A percentile compares a stretch with the other conserved stretches of the same genome.
These are phyloP conservation scores for Urocynchramus pylzowi DNA, from an alignment of 2,113 vertebrate genomes.

Conservation along the genomic window DNA sequence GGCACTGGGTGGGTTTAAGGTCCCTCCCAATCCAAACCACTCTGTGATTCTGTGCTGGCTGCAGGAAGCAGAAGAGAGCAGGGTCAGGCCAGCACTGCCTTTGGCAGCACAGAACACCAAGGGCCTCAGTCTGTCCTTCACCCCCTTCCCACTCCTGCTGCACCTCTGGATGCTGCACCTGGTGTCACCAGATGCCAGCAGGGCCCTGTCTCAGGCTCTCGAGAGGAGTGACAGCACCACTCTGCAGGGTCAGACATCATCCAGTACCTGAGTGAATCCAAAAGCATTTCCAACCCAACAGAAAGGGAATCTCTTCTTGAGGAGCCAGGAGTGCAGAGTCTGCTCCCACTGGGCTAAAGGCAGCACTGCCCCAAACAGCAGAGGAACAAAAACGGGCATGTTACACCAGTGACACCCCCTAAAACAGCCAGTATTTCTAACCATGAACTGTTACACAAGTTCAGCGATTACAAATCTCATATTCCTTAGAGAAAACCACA, in stretches of 20 bases:
- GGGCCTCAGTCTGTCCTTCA: neutral
- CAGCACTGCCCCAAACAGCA: neutral
- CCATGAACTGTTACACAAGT: neutral
- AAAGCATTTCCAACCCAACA: neutral
- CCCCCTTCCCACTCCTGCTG: neutral
- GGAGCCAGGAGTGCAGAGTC: neutral
- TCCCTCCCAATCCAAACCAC: neutral
- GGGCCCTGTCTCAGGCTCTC: neutral
- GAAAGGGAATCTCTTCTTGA: neutral
- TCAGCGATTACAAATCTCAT: neutral
- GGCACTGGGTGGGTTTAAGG: neutral
- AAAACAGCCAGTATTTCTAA: neutral
- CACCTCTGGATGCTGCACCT: neutral
- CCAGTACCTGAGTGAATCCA: neutral
- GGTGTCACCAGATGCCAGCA: neutral
- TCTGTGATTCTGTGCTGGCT: neutral
- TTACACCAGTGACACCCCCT: neutral
- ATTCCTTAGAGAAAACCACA: neutral
- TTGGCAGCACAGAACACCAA: fast-evolving
- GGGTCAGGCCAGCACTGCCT: neutral
- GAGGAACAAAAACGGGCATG: neutral
- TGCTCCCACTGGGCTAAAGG: neutral
- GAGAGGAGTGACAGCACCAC: fast-evolving
- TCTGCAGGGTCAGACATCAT: neutral
- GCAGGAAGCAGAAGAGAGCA: neutral